A percentile compares a stretch with the other conserved stretches of the same genome.
Conservation (phyloP, 2,797 vertebrate genomes). For the Sebastes aleutianus region DNA sequence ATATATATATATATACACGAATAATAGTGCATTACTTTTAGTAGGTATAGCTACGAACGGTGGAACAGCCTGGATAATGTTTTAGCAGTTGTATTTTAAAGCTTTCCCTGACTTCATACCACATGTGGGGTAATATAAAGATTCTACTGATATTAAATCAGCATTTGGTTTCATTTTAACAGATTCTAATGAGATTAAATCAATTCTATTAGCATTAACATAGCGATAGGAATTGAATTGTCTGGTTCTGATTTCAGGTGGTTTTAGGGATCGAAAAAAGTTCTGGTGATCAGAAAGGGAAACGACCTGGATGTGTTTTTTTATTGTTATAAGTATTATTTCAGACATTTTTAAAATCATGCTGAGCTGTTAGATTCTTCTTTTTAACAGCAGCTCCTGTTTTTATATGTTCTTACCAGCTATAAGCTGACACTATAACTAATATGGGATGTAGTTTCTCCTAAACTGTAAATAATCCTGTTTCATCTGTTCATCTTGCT, state of each 20-base stretch:
- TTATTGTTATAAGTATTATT: background rate
- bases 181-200: too few relatives aligned
- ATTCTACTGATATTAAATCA: too few relatives aligned
- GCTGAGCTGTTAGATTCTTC: background rate
- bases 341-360: background rate
- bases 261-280: too few relatives aligned
- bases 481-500: background rate
- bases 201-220: too few relatives aligned
- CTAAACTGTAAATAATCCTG: constrained; percentile 32
- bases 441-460: background rate
- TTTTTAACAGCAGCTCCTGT: too few relatives aligned
- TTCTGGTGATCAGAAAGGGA: background rate
- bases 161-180: too few relatives aligned
- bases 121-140: too few relatives aligned
- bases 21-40: too few relatives aligned
- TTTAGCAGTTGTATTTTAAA: background rate
- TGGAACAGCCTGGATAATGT: background rate
- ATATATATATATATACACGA: too few relatives aligned
- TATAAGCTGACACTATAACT: background rate
- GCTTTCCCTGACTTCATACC: background rate
- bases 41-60: too few relatives aligned
- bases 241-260: too few relatives aligned
- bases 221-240: too few relatives aligned
- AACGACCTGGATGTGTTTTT: background rate
- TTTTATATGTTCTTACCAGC: background rate